Evolutionary conservation across 2,113 vertebrate species (phyloP).

Genomic region (Oncorhynchus mykiss): DNA sequence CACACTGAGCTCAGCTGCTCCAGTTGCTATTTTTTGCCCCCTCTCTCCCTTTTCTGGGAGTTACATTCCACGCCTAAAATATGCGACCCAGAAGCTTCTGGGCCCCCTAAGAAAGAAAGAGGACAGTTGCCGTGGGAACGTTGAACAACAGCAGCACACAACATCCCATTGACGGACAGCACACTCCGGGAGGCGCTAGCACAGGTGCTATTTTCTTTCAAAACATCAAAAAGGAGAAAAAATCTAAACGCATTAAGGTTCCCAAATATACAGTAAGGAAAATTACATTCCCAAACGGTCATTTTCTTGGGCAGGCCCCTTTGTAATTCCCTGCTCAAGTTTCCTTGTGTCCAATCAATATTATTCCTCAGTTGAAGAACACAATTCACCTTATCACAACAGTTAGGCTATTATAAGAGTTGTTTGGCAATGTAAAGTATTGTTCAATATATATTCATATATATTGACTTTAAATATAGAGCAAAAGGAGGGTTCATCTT

Average conservation of each 20-base stretch:
- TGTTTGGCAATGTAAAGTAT: not conserved
- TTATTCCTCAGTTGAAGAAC: slow-evolving; percentile 23
- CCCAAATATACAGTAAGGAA: slow-evolving; percentile 25
- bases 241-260: slow-evolving; percentile 33
- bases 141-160: slow-evolving; percentile 74
- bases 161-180: slow-evolving; percentile 69
- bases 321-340: slow-evolving; percentile 26
- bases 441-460: too few species aligned
- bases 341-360: slow-evolving; percentile 17
- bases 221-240: slow-evolving; percentile 45
- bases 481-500: not conserved
- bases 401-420: not conserved
- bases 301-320: slow-evolving; percentile 6
- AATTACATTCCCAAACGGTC: slow-evolving; percentile 27
- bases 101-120: slow-evolving; percentile 71
- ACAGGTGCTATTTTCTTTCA: slow-evolving; percentile 71
- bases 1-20: too few species aligned
- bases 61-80: slow-evolving; percentile 74
- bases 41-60: slow-evolving; percentile 32
- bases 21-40: slow-evolving; percentile 1
- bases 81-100: slow-evolving; percentile 69
- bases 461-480: not conserved
- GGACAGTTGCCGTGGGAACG: slow-evolving; percentile 69
- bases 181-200: slow-evolving; percentile 52
- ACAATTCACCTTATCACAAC: slow-evolving; percentile 10